These are phyloP conservation scores for Pachyuromys duprasi DNA, from an alignment of 2,797 vertebrate genomes.

Conservation along the genomic window DNA sequence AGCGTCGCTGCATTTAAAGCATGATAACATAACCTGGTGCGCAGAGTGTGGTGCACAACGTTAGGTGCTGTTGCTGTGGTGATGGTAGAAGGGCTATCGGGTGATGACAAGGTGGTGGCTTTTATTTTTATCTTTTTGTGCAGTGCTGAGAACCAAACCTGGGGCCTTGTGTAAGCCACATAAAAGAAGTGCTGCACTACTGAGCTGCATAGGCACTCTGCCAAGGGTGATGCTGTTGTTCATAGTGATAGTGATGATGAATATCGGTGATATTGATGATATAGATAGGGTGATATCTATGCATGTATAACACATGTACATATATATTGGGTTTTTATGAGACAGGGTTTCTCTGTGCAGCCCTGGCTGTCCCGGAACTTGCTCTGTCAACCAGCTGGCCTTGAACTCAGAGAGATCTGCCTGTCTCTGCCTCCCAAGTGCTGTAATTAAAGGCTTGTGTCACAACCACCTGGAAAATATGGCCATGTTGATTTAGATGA, in stretches of 20 bases:
- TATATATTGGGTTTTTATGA: not conserved
- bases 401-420: not conserved
- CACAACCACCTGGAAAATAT: not conserved
- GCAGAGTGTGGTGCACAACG: fast-evolving
- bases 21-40: not conserved
- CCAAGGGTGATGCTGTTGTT: not conserved
- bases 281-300: not conserved
- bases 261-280: not conserved
- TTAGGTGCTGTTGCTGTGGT: not conserved
- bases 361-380: not conserved
- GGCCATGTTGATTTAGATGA: no score
- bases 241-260: not conserved
- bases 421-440: not conserved
- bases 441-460: not conserved
- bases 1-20: not conserved
- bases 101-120: not conserved
- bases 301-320: no score
- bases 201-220: not conserved
- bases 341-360: not conserved
- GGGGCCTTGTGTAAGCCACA: not conserved
- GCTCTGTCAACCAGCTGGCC: not conserved
- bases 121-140: not conserved
- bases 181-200: not conserved
- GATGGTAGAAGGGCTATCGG: not conserved
- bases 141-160: not conserved